phyloP scores from a whole-genome alignment of 2,888 invertebrate genomes.

The Ariolimax columbianus region DNA sequence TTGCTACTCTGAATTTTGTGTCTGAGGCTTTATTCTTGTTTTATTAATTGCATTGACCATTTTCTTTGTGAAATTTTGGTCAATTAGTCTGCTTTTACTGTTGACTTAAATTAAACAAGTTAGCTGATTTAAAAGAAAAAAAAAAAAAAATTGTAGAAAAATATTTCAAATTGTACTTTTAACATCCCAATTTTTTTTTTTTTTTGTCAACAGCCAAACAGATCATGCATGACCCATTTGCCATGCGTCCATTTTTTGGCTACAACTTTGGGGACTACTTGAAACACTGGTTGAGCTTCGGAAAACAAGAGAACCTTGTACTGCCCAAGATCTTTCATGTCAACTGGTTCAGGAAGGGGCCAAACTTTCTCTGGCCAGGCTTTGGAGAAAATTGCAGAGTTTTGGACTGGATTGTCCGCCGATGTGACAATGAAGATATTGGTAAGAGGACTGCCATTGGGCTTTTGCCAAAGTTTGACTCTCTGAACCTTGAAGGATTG shows the following conservation, averaged over 20 bases:
- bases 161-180: no score
- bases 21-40: no score
- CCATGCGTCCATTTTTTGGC: constrained; percentile 99
- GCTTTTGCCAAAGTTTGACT: constrained; percentile 76
- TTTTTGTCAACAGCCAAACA: constrained; percentile 70
- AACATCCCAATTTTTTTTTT: no score
- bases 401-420: constrained; percentile 94
- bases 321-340: constrained; percentile 98
- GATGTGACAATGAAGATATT: constrained; percentile 82
- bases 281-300: constrained; percentile 95
- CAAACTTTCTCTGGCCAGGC: constrained; percentile 97
- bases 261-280: constrained; percentile 99
- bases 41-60: no score
- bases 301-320: constrained; percentile 80
- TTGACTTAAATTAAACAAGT: no score
- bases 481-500: constrained; percentile 87
- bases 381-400: constrained; percentile 96
- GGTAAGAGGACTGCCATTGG: constrained; percentile 86
- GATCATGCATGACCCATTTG: constrained; percentile 99
- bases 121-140: no score
- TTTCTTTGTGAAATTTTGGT: no score
- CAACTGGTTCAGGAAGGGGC: constrained; percentile 97
- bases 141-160: no score
- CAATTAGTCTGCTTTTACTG: no score
- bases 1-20: no score